Evolutionary conservation across 2,888 invertebrate genomes (phyloP), one percentile per base, ranked within the genome.

Genomic region (Stomorhina lunata): DNA sequence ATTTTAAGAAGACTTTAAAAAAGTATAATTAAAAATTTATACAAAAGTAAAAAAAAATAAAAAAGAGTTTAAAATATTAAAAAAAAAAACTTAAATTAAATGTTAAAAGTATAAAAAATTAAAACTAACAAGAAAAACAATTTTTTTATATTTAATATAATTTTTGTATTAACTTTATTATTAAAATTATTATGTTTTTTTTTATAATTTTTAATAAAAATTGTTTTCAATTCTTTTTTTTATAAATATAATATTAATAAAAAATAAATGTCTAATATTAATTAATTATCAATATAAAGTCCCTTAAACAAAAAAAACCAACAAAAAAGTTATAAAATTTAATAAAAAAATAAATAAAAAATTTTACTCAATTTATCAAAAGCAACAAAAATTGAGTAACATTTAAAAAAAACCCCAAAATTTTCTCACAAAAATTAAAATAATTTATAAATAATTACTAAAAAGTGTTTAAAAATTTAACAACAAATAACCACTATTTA

Each of bases 1-100:
- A 50, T 66, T 17, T 73, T 80, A 80, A 80, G 72, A 59, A 61
- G 34, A 68, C 79, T 72, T 79, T 79, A 66, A 79, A 69, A 76
- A 72, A 72, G 75, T 45, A 69, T 72, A 53, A 63, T 29, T 53
- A 50, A 34, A 72, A 68, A 66, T 29, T 81, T 68, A 68, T 73
- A 27, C 17, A 78, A 72, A 68, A 48, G 50, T 7, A 20, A 20
- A 59, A 55, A 53, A 55, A 34, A 32, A n/a, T n/a, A n/a, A n/a
- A n/a, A n/a, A n/a, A n/a, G n/a, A 53, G n/a, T n/a, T 37, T 22
- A 37, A 37, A 7, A 59, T 22, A 37, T 22, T 25, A 6, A 48
- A 27, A 63, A 12, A 68, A 63, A 55, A 75, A 53, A 50, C 65
- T 73, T 66, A 73, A n/a, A 53, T 63, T 81, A 61, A 69, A 66